A percentile compares a stretch with the other conserved stretches of the same genome.
Conservation (phyloP, 2,113 vertebrate genomes). For the Tiliqua scincoides region DNA sequence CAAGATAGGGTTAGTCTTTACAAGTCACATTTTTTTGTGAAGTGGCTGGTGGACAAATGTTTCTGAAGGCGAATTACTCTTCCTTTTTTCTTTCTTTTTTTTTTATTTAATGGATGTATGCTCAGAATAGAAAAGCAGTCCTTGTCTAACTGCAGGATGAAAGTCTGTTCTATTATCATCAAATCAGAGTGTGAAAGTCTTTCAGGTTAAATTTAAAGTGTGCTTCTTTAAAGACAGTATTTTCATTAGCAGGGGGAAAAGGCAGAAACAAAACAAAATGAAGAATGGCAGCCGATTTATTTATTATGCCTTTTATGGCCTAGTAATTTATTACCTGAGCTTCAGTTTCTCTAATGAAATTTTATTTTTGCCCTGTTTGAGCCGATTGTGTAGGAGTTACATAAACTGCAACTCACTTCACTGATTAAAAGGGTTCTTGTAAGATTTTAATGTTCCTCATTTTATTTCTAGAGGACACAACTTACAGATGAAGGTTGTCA, state of each 20-base stretch:
- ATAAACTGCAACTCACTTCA: slow-evolving; percentile 84
- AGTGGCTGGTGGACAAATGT: slow-evolving; percentile 85
- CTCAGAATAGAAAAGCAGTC: slow-evolving; percentile 71
- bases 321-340: slow-evolving; percentile 90
- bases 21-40: slow-evolving; percentile 81
- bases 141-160: slow-evolving; percentile 73
- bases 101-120: slow-evolving; percentile 80
- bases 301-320: slow-evolving; percentile 71
- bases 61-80: slow-evolving; percentile 80
- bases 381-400: slow-evolving; percentile 82
- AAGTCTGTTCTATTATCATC: slow-evolving; percentile 79
- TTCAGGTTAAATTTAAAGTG: slow-evolving; percentile 81
- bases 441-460: slow-evolving; percentile 79
- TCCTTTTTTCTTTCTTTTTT: slow-evolving; percentile 77
- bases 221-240: slow-evolving; percentile 80
- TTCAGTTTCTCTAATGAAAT: slow-evolving; percentile 91
- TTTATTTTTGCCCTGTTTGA: slow-evolving; percentile 95
- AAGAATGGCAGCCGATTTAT: slow-evolving; percentile 68
- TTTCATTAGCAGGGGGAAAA: slow-evolving; percentile 65
- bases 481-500: slow-evolving; percentile 89
- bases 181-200: slow-evolving; percentile 76
- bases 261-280: slow-evolving; percentile 63
- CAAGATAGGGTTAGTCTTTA: slow-evolving; percentile 84
- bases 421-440: slow-evolving; percentile 83
- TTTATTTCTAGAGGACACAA: slow-evolving; percentile 83